These are phyloP conservation scores for Pomatorhinus ruficollis DNA, from an alignment of 2,113 vertebrate genomes.

Conservation along the genomic window DNA sequence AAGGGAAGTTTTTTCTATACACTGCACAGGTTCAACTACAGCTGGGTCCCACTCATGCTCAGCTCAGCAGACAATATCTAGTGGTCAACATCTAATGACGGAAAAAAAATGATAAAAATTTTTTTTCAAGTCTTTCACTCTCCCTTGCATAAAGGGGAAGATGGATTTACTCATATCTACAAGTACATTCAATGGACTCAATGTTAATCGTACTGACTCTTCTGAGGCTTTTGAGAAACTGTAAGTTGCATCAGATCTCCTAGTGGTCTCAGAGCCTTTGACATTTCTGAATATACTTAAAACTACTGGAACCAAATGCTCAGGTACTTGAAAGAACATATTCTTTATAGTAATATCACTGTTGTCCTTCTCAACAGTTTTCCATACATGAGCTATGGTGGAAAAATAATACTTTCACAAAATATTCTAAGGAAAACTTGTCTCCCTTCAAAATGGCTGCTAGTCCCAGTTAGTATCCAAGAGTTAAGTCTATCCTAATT, in stretches of 20 bases:
- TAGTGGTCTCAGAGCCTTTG: not conserved
- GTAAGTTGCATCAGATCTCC: not conserved
- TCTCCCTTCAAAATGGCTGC: not conserved
- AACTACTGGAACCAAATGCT: not conserved
- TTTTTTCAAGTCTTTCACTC: not conserved
- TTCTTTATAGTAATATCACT: not conserved
- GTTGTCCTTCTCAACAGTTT: not conserved
- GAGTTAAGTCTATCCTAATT: not conserved
- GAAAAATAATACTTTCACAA: not conserved
- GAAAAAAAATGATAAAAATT: rapidly evolving
- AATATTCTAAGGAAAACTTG: not conserved
- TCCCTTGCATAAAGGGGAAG: not conserved
- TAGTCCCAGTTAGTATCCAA: rapidly evolving
- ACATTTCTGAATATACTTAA: not conserved
- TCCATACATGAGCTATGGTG: not conserved
- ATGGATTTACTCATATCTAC: not conserved
- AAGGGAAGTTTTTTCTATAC: not conserved
- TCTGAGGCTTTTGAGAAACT: not conserved
- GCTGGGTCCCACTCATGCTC: not conserved
- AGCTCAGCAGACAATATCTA: not conserved
- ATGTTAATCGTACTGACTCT: not conserved
- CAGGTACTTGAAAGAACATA: not conserved
- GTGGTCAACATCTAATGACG: not conserved
- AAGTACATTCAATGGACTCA: not conserved
- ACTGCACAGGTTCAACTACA: not conserved